Conservation (phyloP, 2,888 invertebrate species). For the Synanthedon tipuliformis region DNA sequence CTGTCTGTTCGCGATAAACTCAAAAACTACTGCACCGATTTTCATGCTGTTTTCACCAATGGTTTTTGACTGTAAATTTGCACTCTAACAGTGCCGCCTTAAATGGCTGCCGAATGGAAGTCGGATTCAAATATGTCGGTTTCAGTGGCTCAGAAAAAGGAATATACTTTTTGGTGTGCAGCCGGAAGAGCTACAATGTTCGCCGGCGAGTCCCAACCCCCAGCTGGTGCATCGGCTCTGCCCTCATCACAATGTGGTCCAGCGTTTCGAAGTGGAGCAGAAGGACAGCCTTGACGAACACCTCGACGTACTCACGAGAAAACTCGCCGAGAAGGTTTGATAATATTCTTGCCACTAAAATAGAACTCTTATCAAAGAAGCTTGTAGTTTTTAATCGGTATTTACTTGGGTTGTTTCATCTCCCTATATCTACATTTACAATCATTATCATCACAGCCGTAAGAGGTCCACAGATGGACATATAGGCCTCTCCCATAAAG, state of each 20-base stretch:
- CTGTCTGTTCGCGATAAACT: no score
- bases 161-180: background rate
- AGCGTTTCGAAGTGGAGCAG: constrained; percentile 40
- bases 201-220: constrained; percentile 15
- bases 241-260: constrained; percentile 50
- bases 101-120: background rate
- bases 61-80: no score
- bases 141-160: background rate
- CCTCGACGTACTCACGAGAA: constrained; percentile 48
- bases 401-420: no score
- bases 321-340: constrained; percentile 54
- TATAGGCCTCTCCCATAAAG: no score
- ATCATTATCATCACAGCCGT: no score
- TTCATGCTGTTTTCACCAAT: no score
- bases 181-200: constrained; percentile 6
- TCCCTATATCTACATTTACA: no score
- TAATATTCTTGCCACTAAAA: background rate
- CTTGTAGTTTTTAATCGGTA: no score
- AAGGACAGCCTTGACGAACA: constrained; percentile 60
- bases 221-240: constrained; percentile 45
- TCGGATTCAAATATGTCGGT: background rate
- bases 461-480: no score
- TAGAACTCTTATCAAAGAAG: no score
- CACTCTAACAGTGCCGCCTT: background rate
- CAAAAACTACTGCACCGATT: no score